phyloP scores from a whole-genome alignment of 2,113 vertebrate genomes.

The Marcusenius ussheri region DNA sequence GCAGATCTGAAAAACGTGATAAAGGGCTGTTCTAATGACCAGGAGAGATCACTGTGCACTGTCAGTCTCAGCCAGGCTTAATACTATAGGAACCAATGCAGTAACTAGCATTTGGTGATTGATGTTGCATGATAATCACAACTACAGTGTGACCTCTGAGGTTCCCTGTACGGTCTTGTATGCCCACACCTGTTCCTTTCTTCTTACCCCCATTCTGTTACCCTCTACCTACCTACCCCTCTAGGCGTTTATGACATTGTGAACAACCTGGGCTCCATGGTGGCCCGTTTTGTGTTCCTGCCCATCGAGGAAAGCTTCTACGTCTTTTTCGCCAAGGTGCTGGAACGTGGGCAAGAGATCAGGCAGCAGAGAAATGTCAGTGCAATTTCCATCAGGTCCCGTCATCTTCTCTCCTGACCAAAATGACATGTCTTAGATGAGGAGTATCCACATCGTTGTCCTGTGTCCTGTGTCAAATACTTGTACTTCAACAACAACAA shows the following conservation, averaged over 20 bases:
- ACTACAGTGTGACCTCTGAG: neutral
- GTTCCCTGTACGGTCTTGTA: neutral
- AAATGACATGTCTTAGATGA: neutral
- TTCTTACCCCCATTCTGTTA: neutral
- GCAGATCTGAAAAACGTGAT: neutral
- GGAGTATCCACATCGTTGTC: neutral
- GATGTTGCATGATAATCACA: neutral
- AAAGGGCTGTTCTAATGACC: neutral
- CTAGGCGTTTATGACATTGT: slow-evolving; percentile 83
- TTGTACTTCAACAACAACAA: neutral
- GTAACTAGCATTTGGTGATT: neutral
- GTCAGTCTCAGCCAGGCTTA: neutral
- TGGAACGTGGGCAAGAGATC: slow-evolving; percentile 71
- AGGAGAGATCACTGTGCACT: neutral
- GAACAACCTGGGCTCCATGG: slow-evolving; percentile 93
- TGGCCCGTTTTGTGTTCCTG: slow-evolving; percentile 87
- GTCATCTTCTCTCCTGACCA: neutral
- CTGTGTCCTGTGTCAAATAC: neutral
- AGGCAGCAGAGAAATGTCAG: slow-evolving; percentile 79
- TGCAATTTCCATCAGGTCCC: neutral
- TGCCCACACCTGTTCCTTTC: neutral
- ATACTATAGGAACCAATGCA: neutral
- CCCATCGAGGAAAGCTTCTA: slow-evolving; percentile 97
- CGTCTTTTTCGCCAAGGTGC: slow-evolving; percentile 87
- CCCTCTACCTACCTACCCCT: neutral